Evolutionary conservation across 1,140 invertebrate genomes (phyloP).

Genomic region (Saccostrea echinata): DNA sequence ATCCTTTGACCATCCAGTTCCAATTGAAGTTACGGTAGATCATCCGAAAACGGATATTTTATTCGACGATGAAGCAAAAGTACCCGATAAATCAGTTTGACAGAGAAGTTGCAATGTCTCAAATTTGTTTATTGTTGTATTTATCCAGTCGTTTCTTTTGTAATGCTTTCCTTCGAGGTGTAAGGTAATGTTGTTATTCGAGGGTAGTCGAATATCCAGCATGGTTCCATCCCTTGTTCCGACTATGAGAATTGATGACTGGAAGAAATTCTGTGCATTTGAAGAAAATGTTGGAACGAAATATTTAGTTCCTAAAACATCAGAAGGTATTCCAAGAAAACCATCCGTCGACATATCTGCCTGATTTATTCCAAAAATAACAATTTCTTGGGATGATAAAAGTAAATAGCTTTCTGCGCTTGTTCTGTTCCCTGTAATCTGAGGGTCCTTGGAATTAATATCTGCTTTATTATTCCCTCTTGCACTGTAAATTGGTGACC

Average conservation of each 20-base stretch:
- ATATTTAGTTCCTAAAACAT: conserved; percentile 66
- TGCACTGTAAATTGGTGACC: conserved; percentile 41
- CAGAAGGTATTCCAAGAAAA: conserved; percentile 68
- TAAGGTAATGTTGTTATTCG: conserved; percentile 27
- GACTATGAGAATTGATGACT: conserved; percentile 55
- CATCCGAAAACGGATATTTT: conserved; percentile 66
- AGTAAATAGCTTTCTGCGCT: conserved; percentile 53
- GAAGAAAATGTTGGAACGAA: no score
- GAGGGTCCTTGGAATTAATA: conserved; percentile 41
- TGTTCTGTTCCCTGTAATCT: conserved; percentile 30
- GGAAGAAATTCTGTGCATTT: neutral
- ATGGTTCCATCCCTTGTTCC: conserved; percentile 52
- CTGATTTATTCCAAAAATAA: no score
- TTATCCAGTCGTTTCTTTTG: conserved; percentile 50
- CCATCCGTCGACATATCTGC: conserved; percentile 64
- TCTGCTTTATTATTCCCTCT: conserved; percentile 42
- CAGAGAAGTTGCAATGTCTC: conserved; percentile 60
- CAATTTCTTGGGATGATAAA: conserved; percentile 53
- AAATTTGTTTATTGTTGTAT: conserved; percentile 55
- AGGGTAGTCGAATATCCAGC: conserved; percentile 46
- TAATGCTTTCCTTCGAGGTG: conserved; percentile 56
- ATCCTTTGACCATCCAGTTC: conserved; percentile 51
- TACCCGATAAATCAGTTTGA: conserved; percentile 66
- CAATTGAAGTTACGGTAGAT: conserved; percentile 59
- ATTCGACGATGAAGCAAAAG: conserved; percentile 57